These are phyloP conservation scores for Proisotoma minuta DNA, from an alignment of 2,888 invertebrate species.

Conservation along the genomic window DNA sequence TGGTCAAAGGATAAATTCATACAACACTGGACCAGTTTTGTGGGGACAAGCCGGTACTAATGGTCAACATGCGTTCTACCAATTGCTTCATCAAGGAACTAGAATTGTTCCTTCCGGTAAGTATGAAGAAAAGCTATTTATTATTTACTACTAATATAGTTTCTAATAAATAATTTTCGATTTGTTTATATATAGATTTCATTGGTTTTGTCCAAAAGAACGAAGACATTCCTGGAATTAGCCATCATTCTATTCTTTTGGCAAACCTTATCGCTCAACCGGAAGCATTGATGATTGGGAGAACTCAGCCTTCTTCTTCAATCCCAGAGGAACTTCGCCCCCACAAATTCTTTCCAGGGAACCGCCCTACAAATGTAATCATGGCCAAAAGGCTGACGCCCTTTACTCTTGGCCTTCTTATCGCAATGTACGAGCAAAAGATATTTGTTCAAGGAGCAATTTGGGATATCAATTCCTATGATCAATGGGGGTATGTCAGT, in stretches of 20 bases:
- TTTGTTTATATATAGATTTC: slow-evolving; percentile 29
- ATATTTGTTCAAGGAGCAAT: slow-evolving; percentile 97
- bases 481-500: slow-evolving; percentile 90
- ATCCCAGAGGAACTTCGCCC: slow-evolving; percentile 68
- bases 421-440: slow-evolving; percentile 97
- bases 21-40: slow-evolving; percentile 66
- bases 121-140: not conserved
- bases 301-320: slow-evolving; percentile 51
- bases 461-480: slow-evolving; percentile 99
- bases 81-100: slow-evolving; percentile 86
- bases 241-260: slow-evolving; percentile 62
- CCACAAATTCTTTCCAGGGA: slow-evolving; percentile 95
- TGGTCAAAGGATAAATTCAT: slow-evolving; percentile 31
- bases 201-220: slow-evolving; percentile 45
- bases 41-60: slow-evolving; percentile 99
- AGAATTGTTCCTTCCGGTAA: slow-evolving; percentile 33
- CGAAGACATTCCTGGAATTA: slow-evolving; percentile 41
- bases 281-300: slow-evolving; percentile 91
- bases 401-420: slow-evolving; percentile 84
- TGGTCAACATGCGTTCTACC: slow-evolving; percentile 99
- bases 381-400: slow-evolving; percentile 86
- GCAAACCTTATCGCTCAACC: slow-evolving; percentile 98
- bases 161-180: not conserved
- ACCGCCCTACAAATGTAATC: slow-evolving; percentile 95
- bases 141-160: not conserved